Base-by-base conservation (phyloP, 2,113 vertebrate genomes). In the Cebidichthys violaceus region DNA sequence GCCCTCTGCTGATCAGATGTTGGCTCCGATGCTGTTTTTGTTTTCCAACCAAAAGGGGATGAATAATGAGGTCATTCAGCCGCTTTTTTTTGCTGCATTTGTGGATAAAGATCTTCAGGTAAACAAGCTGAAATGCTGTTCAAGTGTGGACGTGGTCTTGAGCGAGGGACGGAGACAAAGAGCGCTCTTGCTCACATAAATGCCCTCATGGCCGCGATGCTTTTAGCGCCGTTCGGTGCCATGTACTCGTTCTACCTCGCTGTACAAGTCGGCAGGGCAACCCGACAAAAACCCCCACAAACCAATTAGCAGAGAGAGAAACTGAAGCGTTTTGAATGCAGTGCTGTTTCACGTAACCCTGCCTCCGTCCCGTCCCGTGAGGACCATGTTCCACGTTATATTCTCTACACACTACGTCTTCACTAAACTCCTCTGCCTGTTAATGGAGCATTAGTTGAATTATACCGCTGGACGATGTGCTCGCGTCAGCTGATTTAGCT, bases 121-220 rank as follows among this genome's bases (percentile, higher is more conserved):
- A 59, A 74, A 22, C 27, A n/a, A 11, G 5, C 9, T 52, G 8
- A n/a, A 43, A 68, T 10, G 52, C 47, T 22, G 50, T 52, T 8
- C 22, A 22, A 22, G 24, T 18, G 65, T 27, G 61, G 60, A 17
- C 7, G 7, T 17, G 15, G 24, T n/a, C 10, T 9, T 9, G 55
- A 45, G 70, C 4, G 70, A 60, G 24, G 35, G 24, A 29, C 54
- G 1, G 71, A 75, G 27, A 65, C 59, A 62, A 62, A 75, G 29
- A 62, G 41, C 11, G 3, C 20, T 24, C 29, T 7, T 2, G 4
- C 43, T 47, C 39, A 1, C 29, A 24, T 35, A 3, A 37, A 75
- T 50, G 59, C 20, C 31, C 59, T 75, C 17, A 13, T 54, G 45
- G n/a, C 47, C 74, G 22, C 45, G 2, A 7, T 29, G 73, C 60